A percentile compares a stretch with the other conserved stretches of the same genome.
These are phyloP conservation scores for Chironomus striatipennis DNA, from an alignment of 1,140 invertebrate genomes.

Conservation along the genomic window DNA sequence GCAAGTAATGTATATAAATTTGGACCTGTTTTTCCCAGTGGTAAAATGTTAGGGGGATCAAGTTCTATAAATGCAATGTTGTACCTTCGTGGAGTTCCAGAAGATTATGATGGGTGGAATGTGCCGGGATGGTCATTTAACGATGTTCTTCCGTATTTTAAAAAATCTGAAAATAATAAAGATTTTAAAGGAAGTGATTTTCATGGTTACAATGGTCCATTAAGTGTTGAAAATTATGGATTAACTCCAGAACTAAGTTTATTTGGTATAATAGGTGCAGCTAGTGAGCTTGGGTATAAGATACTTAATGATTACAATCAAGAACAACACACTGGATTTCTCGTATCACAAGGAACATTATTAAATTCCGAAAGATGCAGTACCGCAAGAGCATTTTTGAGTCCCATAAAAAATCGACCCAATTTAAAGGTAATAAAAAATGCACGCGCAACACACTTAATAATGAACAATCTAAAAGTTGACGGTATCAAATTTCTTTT, in stretches of 20 bases:
- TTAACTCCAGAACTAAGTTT: conserved; percentile 67
- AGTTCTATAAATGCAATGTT: conserved; percentile 49
- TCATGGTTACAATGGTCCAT: conserved; percentile 65
- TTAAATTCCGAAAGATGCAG: conserved; percentile 59
- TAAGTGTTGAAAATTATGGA: conserved; percentile 70
- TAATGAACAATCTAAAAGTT: conserved; percentile 55
- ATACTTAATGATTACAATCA: too few relatives aligned
- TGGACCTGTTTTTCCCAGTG: conserved; percentile 39
- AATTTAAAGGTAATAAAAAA: conserved; percentile 75
- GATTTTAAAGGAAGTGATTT: conserved; percentile 50
- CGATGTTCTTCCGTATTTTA: conserved; percentile 38
- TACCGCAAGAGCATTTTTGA: conserved; percentile 49
- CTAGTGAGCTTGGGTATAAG: conserved; percentile 30
- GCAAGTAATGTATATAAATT: not conserved
- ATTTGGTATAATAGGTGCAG: conserved; percentile 43
- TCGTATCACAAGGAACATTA: conserved; percentile 59
- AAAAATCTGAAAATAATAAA: conserved; percentile 38
- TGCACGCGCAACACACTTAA: conserved; percentile 60
- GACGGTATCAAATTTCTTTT: conserved; percentile 49
- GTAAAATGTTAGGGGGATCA: conserved; percentile 45
- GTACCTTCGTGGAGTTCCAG: conserved; percentile 44
- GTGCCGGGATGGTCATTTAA: conserved; percentile 39
- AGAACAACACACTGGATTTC: conserved; percentile 52
- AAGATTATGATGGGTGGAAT: conserved; percentile 46
- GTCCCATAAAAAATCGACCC: conserved; percentile 58